Base-by-base conservation (phyloP, 2,797 vertebrate species). In the Urocyon cinereoargenteus region DNA sequence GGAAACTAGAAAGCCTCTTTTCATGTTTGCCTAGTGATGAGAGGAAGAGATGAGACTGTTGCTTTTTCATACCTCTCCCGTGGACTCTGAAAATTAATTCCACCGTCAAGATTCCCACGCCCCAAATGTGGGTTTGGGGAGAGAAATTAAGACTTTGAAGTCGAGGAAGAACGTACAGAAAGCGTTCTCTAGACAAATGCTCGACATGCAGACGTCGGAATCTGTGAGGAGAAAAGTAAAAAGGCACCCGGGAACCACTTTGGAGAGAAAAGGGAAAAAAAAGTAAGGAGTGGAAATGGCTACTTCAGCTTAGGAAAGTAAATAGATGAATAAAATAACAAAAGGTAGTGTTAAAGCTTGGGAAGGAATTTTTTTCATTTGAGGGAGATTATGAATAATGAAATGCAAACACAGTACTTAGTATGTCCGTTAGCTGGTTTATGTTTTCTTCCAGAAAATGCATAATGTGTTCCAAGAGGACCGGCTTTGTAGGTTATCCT, bases 351-450 rank as follows among this genome's bases (percentile, higher is more conserved):
- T 89, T 86, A 88, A 95, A 92, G 96, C 95, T 97, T 95, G 70
- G 75, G 77, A 94, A 98, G 95, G 94, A 96, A 96, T 98, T 97
- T 98, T 97, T 97, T 97, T 97, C 97, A 98, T 98, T 97, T 97
- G 89, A 90, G 91, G 83, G 94, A 96, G 97, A 97, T 96, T 97
- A 94, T 68, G 89, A 91, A 89, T 96, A 97, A 97, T 97, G 97
- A 97, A 98, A 97, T 55, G 57, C 91, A 97, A 97, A 97, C 97
- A 96, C 64, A 45, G 24, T 83, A 55, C 83, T 96, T 97, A 94
- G 86, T 92, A 93, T 86, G 70, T 95, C 95, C 64, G 26, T 97
- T 93, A 87, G 92, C 72, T 83, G 87, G 87, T 92, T 64, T 51
- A 16, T 77, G 68, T 68, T 91, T 96, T 95, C 77, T 94, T 96